Base-by-base conservation (phyloP, 2,113 vertebrate species). In the Nycticebus coucang region DNA sequence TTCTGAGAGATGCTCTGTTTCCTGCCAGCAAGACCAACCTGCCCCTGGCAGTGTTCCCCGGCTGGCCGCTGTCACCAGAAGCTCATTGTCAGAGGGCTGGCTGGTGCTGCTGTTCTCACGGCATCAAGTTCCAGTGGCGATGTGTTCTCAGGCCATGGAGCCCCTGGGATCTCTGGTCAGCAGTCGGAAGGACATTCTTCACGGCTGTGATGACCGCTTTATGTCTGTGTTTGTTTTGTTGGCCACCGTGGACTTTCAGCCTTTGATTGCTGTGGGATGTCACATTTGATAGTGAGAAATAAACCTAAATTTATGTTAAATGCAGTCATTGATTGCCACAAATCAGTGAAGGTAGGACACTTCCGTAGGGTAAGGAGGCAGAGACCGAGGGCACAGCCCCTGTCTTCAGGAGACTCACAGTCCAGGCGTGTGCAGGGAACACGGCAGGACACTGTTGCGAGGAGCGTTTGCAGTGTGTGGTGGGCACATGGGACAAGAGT, bases 1-100 rank as follows among this genome's bases (percentile, higher is more conserved):
- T 90, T 94, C 85, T 62, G 66, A 62, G 77, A 92, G 82, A 50
- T 4, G 33, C 37, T 24, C 28, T 62, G 53, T 83, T 96, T 96
- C 95, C 96, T 97, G 96, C 87, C 74, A 5, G 37, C 2, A 1
- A n/a, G 53, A 45, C 59, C 12, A 9, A 4, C 50, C 57, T 66
- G 26, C 26, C 33, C 50, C 50, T 66, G 26, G 33, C 33, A 10
- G 21, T 1, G 19, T 19, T 74, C 68, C 33, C 68, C 64, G 14
- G 33, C n/a, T 78, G 26, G 66, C 55, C 88, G 50, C 0, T 3
- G 35, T 35, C 53, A 59, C 77, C 84, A 69, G 37, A 53, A n/a
- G n/a, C 35, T 24, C 35, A 10, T 74, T n/a, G 90, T 74, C 90
- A 74, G 37, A 35, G 59, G n/a, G 33, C n/a, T 18, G 81, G 91